Conservation (phyloP, 2,797 vertebrate genomes). For the Podargus strigoides region DNA sequence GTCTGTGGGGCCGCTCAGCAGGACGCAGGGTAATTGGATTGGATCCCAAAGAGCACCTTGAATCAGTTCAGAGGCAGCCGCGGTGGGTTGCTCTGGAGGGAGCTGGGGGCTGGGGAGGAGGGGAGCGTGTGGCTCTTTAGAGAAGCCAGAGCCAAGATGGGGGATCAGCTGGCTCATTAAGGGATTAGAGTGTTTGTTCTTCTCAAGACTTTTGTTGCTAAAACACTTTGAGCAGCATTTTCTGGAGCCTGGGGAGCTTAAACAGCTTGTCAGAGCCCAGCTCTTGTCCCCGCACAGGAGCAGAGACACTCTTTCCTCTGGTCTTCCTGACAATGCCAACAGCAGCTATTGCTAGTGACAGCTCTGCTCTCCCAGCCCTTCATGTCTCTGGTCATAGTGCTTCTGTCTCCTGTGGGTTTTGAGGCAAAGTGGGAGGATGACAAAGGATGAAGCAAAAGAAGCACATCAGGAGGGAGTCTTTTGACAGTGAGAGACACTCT, state of each 20-base stretch:
- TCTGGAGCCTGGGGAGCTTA: conserved; percentile 82
- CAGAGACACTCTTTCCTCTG: neutral
- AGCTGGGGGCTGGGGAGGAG: conserved; percentile 65
- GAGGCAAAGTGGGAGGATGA: neutral
- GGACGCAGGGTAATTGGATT: conserved; percentile 95
- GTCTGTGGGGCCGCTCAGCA: conserved; percentile 89
- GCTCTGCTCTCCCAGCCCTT: neutral
- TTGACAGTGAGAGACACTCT: neutral
- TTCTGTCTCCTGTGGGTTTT: neutral
- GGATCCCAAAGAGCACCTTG: conserved; percentile 89
- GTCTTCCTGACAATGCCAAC: neutral
- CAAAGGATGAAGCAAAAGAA: neutral
- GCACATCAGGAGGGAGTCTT: neutral
- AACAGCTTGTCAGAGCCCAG: conserved; percentile 85
- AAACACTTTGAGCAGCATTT: conserved; percentile 91
- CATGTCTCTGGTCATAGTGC: neutral
- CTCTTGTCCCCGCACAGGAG: conserved; percentile 59
- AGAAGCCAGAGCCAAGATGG: conserved; percentile 86
- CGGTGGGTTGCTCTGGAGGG: conserved; percentile 74
- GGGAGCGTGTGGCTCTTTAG: conserved; percentile 77
- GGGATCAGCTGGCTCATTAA: conserved; percentile 94
- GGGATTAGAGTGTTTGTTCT: conserved; percentile 93
- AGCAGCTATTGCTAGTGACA: neutral
- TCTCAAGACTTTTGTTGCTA: conserved; percentile 87
- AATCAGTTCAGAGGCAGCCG: conserved; percentile 80